phyloP scores from a whole-genome alignment of 2,888 invertebrate genomes.

The Fragum fragum region DNA sequence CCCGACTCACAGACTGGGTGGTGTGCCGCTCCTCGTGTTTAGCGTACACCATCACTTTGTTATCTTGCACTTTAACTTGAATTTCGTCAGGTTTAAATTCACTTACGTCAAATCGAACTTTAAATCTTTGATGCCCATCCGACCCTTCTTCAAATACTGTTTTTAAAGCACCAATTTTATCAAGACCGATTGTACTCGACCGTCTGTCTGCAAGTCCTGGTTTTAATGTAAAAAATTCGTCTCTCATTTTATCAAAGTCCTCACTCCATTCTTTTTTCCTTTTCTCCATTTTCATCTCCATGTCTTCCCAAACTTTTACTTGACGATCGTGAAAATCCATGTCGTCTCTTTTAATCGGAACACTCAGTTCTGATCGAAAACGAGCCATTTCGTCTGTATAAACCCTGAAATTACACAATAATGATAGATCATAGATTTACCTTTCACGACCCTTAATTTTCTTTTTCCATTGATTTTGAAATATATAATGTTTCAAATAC shows the following conservation, averaged over 20 bases:
- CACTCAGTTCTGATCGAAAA: constrained; percentile 85
- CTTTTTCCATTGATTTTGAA: too few relatives aligned
- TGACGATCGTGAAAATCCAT: constrained; percentile 85
- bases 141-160: constrained; percentile 78
- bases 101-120: constrained; percentile 82
- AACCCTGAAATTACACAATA: constrained; percentile 17
- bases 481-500: too few relatives aligned
- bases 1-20: constrained; percentile 79
- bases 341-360: constrained; percentile 85
- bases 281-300: constrained; percentile 82
- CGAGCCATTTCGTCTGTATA: constrained; percentile 71
- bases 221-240: constrained; percentile 85
- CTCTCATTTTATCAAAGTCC: constrained; percentile 84
- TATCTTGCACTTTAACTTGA: constrained; percentile 83
- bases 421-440: neutral
- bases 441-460: too few relatives aligned
- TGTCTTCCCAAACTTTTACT: constrained; percentile 83
- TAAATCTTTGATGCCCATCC: constrained; percentile 79
- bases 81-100: constrained; percentile 84
- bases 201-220: constrained; percentile 79
- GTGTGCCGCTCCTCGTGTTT: constrained; percentile 79
- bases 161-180: constrained; percentile 75
- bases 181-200: constrained; percentile 70
- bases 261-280: constrained; percentile 82
- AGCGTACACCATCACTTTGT: constrained; percentile 80